Base-by-base conservation (phyloP, 2,113 vertebrate genomes). In the Philantomba maxwellii region DNA sequence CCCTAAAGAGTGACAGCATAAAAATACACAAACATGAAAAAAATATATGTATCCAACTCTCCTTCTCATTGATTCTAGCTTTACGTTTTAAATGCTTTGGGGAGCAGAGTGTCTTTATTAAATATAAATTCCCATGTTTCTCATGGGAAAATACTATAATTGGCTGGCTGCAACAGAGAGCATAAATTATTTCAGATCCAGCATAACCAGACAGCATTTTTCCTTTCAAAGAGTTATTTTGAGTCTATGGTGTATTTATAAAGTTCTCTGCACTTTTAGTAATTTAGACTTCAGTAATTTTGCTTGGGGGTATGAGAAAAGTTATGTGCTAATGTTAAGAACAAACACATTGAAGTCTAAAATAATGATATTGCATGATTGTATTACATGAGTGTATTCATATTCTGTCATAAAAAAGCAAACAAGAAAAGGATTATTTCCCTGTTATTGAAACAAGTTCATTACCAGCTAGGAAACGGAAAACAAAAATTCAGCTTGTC, bases 161-260 rank as follows among this genome's bases (percentile, higher is more conserved):
- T 86, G 73, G 43, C 70, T 94, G 70, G 17, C 36, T 81, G 11
- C 17, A 89, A 93, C 84, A 91, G 14, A 89, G 2, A 93, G 19
- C 49, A 88, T 90, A 78, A 93, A 89, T 94, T 92, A 78, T 53
- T 89, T 80, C 78, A 51, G 39, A 55, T 30, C 43, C 64, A 60
- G 53, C n/a, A 85, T 96, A 98, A 97, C 30, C 28, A 96, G 58
- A 88, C n/a, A 64, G 51, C 1, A 36, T 19, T 28, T 75, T 94
- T 82, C 62, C 87, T 96, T 92, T 92, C 55, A 86, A 70, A 91
- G 45, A 97, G 47, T 51, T 93, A 23, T 62, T 94, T 93, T 87
- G 62, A 81, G 39, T 88, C 58, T 57, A 39, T 4, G n/a, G 26
- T 73, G 1, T 15, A 89, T 94, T 93, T 88, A 94, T 75, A 88